Base-by-base conservation (phyloP, 2,888 invertebrate species). In the Cerceris ruficornis region DNA sequence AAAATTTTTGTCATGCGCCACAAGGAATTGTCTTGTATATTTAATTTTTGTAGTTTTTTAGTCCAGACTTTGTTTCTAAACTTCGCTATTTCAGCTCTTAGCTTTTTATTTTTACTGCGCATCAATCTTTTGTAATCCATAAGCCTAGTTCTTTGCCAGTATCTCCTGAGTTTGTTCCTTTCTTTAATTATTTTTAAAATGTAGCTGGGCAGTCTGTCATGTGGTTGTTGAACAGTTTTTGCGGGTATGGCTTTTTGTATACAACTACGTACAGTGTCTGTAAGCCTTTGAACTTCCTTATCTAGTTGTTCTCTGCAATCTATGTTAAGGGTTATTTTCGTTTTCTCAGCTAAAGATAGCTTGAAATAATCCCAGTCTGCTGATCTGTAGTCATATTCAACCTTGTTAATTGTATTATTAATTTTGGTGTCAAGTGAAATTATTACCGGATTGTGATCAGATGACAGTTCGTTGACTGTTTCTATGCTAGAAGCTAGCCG, bases 381-480 rank as follows among this genome's bases (percentile, higher is more conserved):
- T 8, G 74, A 68, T 41, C 65, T 62, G 58, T 82, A 85, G 14
- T 74, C 54, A 7, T 61, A 67, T 6, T 65, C 15, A 17, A 0
- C 59, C 61, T 60, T 0, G 4, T 28, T 28, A 4, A 28, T 28
- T 28, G 1, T 28, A 28, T 28, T 28, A 28, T 28, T 28, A 4
- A 28, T 28, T 2, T 28, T 28, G 28, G 39, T 39, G 9, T 61
- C 69, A 0, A 83, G 6, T 0, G 8, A 58, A 8, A 42, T 65
- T 7, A 77, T 46, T 9, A 87, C 70, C 59, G 88, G 86, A 7
- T 69, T 64, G 54, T 88, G 87, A 62, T 88, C 85, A 6, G 84
- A 88, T 39, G 69, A 86, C 2, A 88, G 61, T 69, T 85, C 78
- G 17, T 80, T 50, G 0, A 64, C 15, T 6, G 82, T 71, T 49